A percentile compares a stretch with the other conserved stretches of the same genome.
These are phyloP conservation scores for Miniopterus natalensis DNA, from an alignment of 2,113 vertebrate genomes.

Conservation along the genomic window DNA sequence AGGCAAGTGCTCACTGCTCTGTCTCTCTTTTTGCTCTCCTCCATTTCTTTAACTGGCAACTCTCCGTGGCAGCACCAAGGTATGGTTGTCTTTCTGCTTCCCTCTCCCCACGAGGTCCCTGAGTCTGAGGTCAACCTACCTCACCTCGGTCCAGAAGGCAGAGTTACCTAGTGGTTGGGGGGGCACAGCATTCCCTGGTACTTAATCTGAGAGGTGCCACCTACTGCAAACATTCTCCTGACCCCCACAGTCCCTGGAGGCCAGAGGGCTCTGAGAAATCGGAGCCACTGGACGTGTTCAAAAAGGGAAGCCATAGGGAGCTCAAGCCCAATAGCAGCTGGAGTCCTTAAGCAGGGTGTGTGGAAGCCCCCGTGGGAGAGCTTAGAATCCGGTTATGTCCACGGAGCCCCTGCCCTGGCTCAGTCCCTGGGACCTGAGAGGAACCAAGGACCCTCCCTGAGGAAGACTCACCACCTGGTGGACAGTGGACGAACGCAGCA, in stretches of 20 bases:
- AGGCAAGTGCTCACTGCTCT: slow-evolving; percentile 66
- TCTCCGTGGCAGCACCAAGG: slow-evolving; percentile 79
- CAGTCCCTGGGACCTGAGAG: neutral
- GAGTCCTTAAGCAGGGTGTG: neutral
- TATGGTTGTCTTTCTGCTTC: slow-evolving; percentile 55
- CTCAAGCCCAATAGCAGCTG: neutral
- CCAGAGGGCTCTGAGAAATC: neutral
- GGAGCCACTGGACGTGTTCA: neutral
- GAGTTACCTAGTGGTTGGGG: neutral
- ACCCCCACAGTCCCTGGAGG: neutral
- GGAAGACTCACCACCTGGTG: neutral
- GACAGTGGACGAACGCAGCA: neutral
- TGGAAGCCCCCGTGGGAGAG: neutral
- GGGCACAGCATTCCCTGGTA: neutral
- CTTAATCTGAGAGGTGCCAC: neutral
- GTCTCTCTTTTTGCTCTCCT: slow-evolving; percentile 80
- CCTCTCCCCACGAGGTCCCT: neutral
- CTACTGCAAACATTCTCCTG: neutral
- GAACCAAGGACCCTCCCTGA: neutral
- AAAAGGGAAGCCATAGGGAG: neutral
- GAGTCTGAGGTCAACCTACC: neutral
- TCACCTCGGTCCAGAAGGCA: neutral
- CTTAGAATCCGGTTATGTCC: neutral
- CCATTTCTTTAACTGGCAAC: slow-evolving; percentile 76
- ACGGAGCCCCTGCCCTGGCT: neutral